Conservation (phyloP, 2,113 vertebrate species). For the Xiphophorus maculatus region DNA sequence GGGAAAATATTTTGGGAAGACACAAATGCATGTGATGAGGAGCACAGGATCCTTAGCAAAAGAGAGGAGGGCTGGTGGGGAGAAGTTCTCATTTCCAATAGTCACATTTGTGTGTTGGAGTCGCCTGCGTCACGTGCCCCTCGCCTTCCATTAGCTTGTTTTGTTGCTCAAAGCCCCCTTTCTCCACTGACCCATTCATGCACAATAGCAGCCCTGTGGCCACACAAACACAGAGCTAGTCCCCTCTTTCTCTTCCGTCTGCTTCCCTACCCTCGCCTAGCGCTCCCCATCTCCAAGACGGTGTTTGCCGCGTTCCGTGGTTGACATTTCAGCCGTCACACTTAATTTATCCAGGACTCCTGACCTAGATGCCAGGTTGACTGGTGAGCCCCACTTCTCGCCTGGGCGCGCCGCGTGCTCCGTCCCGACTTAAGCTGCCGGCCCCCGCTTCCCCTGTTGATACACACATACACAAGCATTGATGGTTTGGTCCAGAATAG, state of each 20-base stretch:
- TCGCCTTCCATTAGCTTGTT: constrained; percentile 74
- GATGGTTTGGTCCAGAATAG: constrained; percentile 44
- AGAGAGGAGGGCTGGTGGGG: constrained; percentile 10
- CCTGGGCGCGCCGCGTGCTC: constrained; percentile 39
- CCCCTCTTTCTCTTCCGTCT: constrained; percentile 38
- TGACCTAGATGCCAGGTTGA: constrained; percentile 78
- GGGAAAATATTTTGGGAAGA: not conserved
- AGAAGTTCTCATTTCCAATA: constrained; percentile 50
- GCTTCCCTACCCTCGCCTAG: constrained; percentile 5
- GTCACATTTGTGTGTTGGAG: constrained; percentile 28
- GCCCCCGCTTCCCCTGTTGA: constrained; percentile 44
- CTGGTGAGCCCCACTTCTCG: constrained; percentile 60
- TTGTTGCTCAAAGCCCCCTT: constrained; percentile 76
- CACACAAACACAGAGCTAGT: constrained; percentile 41
- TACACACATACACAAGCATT: constrained; percentile 11
- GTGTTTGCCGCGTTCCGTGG: constrained; percentile 51
- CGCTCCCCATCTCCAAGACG: constrained; percentile 39
- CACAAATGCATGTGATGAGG: constrained; percentile 23
- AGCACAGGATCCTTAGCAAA: constrained; percentile 28
- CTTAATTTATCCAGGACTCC: constrained; percentile 72
- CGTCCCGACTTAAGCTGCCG: constrained; percentile 48
- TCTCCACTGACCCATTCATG: constrained; percentile 76
- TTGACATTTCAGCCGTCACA: constrained; percentile 79
- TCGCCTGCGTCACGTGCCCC: constrained; percentile 53
- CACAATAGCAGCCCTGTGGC: constrained; percentile 70